Conservation (phyloP, 2,797 vertebrate genomes). For the Neostethus bicornis region DNA sequence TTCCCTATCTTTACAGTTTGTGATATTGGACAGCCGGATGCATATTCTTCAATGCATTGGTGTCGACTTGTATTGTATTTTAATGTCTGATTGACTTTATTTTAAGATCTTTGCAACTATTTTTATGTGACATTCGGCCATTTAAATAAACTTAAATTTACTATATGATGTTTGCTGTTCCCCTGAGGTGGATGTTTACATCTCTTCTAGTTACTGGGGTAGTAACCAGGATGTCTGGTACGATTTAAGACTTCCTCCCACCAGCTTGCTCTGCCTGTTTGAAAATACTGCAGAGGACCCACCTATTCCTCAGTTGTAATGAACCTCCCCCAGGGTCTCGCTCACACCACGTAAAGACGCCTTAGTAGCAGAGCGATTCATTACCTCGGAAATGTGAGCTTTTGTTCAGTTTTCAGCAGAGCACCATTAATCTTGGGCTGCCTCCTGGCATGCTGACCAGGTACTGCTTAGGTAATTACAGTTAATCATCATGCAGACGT, state of each 20-base stretch:
- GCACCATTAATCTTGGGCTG: slow-evolving; percentile 70
- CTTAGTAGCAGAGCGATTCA: slow-evolving; percentile 70
- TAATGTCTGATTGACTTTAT: too few species aligned
- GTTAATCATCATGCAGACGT: slow-evolving; percentile 74
- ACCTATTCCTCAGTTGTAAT: slow-evolving; percentile 58
- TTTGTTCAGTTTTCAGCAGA: slow-evolving; percentile 74
- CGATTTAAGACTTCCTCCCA: slow-evolving; percentile 67
- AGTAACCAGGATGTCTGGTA: slow-evolving; percentile 57
- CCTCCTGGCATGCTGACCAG: slow-evolving; percentile 71
- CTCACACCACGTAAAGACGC: slow-evolving; percentile 55
- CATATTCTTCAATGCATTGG: too few species aligned
- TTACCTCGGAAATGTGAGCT: slow-evolving; percentile 74
- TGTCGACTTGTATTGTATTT: too few species aligned
- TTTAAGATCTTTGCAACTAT: too few species aligned
- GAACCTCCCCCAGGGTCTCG: slow-evolving; percentile 52
- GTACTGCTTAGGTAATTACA: slow-evolving; percentile 75
- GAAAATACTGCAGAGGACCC: slow-evolving; percentile 56
- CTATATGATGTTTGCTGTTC: slow-evolving; percentile 42
- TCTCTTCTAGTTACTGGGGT: slow-evolving; percentile 42
- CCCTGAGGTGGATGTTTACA: slow-evolving; percentile 55
- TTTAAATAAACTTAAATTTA: too few species aligned
- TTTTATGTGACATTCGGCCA: too few species aligned
- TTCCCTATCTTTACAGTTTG: too few species aligned
- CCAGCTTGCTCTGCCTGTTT: slow-evolving; percentile 34
- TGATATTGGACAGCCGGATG: too few species aligned